Evolutionary conservation across 2,888 invertebrate species (phyloP), one percentile per base, ranked within the genome.

Genomic region (Spodoptera exigua): DNA sequence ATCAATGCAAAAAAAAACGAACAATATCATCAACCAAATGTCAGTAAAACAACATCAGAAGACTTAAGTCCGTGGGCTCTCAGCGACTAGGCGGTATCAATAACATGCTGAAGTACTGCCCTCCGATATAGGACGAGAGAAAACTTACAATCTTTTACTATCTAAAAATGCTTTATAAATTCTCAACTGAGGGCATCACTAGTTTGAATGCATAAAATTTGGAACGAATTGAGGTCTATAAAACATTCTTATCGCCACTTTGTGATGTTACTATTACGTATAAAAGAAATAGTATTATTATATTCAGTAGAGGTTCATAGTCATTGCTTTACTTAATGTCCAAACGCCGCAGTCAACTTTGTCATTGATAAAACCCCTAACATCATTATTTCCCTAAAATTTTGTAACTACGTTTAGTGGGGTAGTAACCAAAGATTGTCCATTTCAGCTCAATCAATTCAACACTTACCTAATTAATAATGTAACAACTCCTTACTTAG

Each of bases 351-450:
- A 91, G 91, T 93, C 92, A 91, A 93, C 92, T 92, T 91, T 92
- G 92, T 92, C 93, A 94, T 93, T 93, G 94, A 93, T 93, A 93
- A 93, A 93, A 93, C 93, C 92, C 93, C 91, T 90, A 89, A 90
- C 91, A 92, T 92, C 89, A 91, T 89, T 74, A 90, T 89, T 90
- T 91, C 89, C 91, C 91, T 91, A 90, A 81, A 89, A 91, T 93
- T 92, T 92, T 86, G 91, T 90, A 90, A 90, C 91, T 93, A 93
- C 89, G 77, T 89, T 81, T 84, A 86, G 86, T 87, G 87, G 92
- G 92, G 93, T 91, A 93, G 93, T 94, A 94, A 94, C 94, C 89
- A 88, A 93, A 92, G 93, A 92, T 92, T 93, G 93, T 94, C 94
- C 93, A 91, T 77, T 89, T 92, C 86, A 90, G 91, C 89, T 90